These are phyloP conservation scores for Synanthedon formicaeformis DNA, from an alignment of 2,888 invertebrate genomes.

Conservation along the genomic window DNA sequence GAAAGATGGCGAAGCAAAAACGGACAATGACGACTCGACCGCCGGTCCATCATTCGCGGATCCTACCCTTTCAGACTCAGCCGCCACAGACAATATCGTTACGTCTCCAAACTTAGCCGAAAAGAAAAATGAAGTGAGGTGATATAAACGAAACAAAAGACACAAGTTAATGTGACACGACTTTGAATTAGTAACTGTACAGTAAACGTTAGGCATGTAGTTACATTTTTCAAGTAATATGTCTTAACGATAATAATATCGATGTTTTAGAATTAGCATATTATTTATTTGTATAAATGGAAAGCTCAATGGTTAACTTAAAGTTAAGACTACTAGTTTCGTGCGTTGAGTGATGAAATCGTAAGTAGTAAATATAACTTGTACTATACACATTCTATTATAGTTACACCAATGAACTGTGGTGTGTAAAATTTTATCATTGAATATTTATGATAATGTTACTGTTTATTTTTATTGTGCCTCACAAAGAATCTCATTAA, in stretches of 20 bases:
- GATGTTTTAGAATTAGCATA: constrained; percentile 40
- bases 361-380: constrained; percentile 17
- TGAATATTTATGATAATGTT: constrained; percentile 40
- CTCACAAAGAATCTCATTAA: constrained; percentile 63
- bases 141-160: constrained; percentile 68
- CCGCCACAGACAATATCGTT: no score
- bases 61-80: no score
- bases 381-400: constrained; percentile 26
- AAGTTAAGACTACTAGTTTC: constrained; percentile 50
- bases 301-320: constrained; percentile 68
- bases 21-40: constrained; percentile 8
- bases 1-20: constrained; percentile 25
- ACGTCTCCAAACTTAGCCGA: no score
- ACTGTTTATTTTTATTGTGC: constrained; percentile 52
- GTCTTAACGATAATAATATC: constrained; percentile 28
- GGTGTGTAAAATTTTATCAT: background rate
- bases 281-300: constrained; percentile 68
- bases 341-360: constrained; percentile 53
- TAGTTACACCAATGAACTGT: constrained; percentile 21
- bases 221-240: constrained; percentile 2
- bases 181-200: constrained; percentile 13
- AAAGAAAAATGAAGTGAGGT: constrained; percentile 75
- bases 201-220: constrained; percentile 19
- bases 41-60: background rate
- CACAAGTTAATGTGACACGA: constrained; percentile 9